phyloP scores from a whole-genome alignment of 2,113 vertebrate species.

The Leptobrachium leishanense region DNA sequence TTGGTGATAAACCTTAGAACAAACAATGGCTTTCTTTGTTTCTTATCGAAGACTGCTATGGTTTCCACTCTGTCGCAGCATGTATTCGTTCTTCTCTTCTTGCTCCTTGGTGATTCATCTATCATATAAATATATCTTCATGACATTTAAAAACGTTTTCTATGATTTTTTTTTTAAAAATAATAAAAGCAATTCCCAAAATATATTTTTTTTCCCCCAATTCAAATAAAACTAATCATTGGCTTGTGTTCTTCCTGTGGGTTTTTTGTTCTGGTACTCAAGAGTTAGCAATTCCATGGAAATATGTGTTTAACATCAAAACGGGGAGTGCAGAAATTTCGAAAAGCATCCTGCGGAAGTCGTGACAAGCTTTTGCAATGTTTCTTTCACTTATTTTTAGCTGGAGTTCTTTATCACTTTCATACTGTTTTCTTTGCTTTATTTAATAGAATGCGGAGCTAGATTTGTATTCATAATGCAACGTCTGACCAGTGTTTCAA shows the following conservation, averaged over 20 bases:
- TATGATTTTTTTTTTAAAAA: not conserved
- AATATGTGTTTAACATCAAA: not conserved
- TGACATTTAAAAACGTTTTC: not conserved
- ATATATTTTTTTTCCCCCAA: not conserved
- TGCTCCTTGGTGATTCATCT: not conserved
- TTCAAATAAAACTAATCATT: not conserved
- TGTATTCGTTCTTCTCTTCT: not conserved
- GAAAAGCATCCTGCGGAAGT: too few species aligned
- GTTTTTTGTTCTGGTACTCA: not conserved
- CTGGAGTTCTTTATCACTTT: too few species aligned
- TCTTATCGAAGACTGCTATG: too few species aligned
- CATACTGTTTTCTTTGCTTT: too few species aligned
- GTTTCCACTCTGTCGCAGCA: too few species aligned
- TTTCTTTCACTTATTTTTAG: too few species aligned
- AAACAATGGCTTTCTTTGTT: too few species aligned
- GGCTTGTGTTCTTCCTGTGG: not conserved
- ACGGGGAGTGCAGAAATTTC: not conserved
- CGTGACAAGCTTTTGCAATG: too few species aligned
- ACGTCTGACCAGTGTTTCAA: too few species aligned
- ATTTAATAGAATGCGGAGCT: too few species aligned
- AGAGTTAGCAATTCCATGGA: not conserved
- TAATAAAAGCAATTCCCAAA: not conserved
- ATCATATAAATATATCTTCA: not conserved
- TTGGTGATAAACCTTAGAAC: too few species aligned
- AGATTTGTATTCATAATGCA: too few species aligned